Conservation (phyloP, 2,888 invertebrate genomes). For the Drosophila nr. perissopoda region DNA sequence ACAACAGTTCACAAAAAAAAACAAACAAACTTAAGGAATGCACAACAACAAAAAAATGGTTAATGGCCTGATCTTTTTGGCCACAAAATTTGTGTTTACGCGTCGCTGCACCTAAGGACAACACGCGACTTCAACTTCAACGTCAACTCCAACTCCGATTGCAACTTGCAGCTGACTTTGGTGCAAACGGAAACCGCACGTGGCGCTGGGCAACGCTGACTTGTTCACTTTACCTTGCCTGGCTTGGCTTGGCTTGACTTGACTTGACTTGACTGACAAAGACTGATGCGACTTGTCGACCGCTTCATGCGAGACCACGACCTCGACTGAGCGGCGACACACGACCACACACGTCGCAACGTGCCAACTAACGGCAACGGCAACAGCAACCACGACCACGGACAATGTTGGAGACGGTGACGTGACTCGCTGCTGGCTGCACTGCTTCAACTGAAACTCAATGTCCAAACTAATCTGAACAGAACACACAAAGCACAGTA, state of each 20-base stretch:
- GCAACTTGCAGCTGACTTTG: constrained; percentile 17
- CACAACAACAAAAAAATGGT: constrained; percentile 33
- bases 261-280: neutral
- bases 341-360: constrained; percentile 28
- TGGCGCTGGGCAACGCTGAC: constrained; percentile 37
- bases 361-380: constrained; percentile 28
- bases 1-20: constrained; percentile 26
- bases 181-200: constrained; percentile 29
- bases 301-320: constrained; percentile 69
- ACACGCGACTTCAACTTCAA: constrained; percentile 1
- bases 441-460: constrained; percentile 54
- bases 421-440: constrained; percentile 57
- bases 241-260: constrained; percentile 8
- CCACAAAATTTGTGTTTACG: constrained; percentile 35
- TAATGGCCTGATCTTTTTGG: constrained; percentile 30
- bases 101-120: constrained; percentile 30
- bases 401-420: constrained; percentile 49
- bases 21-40: constrained; percentile 14
- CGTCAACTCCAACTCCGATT: neutral
- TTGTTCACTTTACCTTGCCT: constrained; percentile 16
- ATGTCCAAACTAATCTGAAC: constrained; percentile 31
- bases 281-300: constrained; percentile 50
- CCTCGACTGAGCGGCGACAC: constrained; percentile 61
- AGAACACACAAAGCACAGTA: neutral
- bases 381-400: constrained; percentile 53